Evolutionary conservation across 92 coral and sea anemone genomes (phyloP), one percentile per base, ranked within the genome.

Genomic region (Ricordea florida): DNA sequence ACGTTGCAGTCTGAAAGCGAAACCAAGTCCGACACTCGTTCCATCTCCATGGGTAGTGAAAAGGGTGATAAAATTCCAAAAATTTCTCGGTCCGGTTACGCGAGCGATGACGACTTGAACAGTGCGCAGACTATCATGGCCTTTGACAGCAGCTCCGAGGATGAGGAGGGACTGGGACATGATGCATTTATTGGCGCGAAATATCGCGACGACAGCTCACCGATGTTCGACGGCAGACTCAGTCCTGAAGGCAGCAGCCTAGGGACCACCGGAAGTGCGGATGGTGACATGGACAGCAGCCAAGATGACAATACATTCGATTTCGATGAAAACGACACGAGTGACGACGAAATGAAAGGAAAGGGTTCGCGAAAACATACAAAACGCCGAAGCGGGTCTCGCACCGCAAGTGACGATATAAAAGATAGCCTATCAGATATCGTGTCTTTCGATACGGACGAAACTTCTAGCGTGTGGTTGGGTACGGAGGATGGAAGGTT

Each of bases 401-500:
- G 86, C 11, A 81, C 74, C 15, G 73, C 90, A 1, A 75, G 83
- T 2, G 69, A 76, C 2, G 85, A 91, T 38, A 83, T 81, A 18
- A 87, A 85, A 24, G 84, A 88, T 69, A 91, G 97, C 50, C 42
- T 89, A 44, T 69, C 82, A 18, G 98, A 94, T 50, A 62, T 79
- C 8, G 89, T 85, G 40, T 86, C 87, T 40, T 82, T 69, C 47
- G 98, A 90, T 5, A 67, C 93, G 18, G 94, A 89, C 33, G 96
- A 92, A 53, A 83, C 90, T 31, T 90, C 97, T 8, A 80, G 96
- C 10, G 96, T 96, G 2, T 96, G 99, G 99, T 70, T 96, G 45
- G 97, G 99, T 2, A 87, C 99, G 7, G 99, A 96, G 47, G 99
- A 96, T 65, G 99, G 99, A 83, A 88, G 93, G 99, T 96, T 57